phyloP scores from a whole-genome alignment of 2,888 invertebrate genomes.

The Argyresthia goedartella region DNA sequence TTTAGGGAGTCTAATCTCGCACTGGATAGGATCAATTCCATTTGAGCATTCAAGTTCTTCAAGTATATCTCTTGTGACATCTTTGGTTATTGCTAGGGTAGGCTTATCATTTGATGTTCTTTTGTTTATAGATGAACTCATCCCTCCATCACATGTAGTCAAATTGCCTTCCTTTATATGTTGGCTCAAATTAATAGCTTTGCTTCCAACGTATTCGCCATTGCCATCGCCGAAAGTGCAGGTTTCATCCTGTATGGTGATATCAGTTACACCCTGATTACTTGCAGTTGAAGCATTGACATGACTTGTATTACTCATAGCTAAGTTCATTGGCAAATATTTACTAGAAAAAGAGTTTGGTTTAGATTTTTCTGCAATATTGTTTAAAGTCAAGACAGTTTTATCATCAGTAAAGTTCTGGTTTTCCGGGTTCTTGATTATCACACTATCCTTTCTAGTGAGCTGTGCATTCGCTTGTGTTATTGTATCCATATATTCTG shows the following conservation, averaged over 20 bases:
- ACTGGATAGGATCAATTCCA: no score
- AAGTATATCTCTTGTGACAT: no score
- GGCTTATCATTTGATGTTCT: no score
- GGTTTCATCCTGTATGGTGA: neutral
- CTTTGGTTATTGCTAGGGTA: no score
- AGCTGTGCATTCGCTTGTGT: slow-evolving; percentile 17
- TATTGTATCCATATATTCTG: slow-evolving; percentile 19
- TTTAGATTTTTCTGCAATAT: neutral
- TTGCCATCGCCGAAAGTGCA: no score
- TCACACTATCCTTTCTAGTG: slow-evolving; percentile 54
- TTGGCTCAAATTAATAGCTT: no score
- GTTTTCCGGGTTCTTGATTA: slow-evolving; percentile 62
- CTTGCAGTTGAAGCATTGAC: neutral
- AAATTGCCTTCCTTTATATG: no score
- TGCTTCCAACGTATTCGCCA: no score
- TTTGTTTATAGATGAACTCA: no score
- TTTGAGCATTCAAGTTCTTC: no score
- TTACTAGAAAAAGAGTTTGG: neutral
- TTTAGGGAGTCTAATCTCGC: no score
- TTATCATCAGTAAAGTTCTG: neutral
- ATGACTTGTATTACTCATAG: neutral
- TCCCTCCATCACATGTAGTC: no score
- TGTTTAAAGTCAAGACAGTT: neutral
- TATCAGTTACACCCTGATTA: neutral
- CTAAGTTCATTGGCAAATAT: neutral